Evolutionary conservation across 2,888 invertebrate genomes (phyloP).

Genomic region (Plemyria rubiginata): DNA sequence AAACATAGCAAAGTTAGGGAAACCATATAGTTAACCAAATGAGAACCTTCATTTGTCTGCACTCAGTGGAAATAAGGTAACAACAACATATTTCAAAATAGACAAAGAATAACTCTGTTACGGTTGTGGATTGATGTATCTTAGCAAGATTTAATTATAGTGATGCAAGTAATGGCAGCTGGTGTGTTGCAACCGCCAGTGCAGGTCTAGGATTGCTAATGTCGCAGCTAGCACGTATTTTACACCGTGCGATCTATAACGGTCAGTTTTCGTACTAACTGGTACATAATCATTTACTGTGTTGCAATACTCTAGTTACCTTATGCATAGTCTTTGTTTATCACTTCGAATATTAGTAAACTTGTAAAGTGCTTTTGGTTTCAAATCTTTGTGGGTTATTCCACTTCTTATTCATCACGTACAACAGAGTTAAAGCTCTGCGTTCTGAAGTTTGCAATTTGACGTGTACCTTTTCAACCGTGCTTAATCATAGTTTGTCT

Average conservation of each 20-base stretch:
- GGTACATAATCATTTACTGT: neutral
- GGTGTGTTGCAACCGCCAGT: constrained; percentile 58
- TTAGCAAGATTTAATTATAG: constrained; percentile 32
- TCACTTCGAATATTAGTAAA: neutral
- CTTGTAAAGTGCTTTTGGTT: neutral
- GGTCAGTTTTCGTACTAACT: neutral
- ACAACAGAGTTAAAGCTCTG: neutral
- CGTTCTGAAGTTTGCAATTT: neutral
- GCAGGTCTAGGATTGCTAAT: constrained; percentile 61
- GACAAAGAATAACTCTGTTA: constrained; percentile 28
- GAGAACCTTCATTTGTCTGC: neutral
- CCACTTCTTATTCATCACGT: neutral
- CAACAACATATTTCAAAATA: constrained; percentile 25
- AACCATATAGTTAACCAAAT: neutral
- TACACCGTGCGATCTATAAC: constrained; percentile 31
- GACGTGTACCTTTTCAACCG: too few species aligned
- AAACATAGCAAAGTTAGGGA: neutral
- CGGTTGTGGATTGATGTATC: constrained; percentile 33
- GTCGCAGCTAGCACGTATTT: constrained; percentile 52
- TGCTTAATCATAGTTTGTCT: too few species aligned
- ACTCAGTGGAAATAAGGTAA: constrained; percentile 5
- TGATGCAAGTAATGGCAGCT: constrained; percentile 24
- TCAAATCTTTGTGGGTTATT: neutral
- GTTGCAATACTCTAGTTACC: constrained; percentile 1
- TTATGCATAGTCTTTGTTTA: neutral